phyloP scores from a whole-genome alignment of 1,140 invertebrate genomes.

The Zaprionus kolodkinae region DNA sequence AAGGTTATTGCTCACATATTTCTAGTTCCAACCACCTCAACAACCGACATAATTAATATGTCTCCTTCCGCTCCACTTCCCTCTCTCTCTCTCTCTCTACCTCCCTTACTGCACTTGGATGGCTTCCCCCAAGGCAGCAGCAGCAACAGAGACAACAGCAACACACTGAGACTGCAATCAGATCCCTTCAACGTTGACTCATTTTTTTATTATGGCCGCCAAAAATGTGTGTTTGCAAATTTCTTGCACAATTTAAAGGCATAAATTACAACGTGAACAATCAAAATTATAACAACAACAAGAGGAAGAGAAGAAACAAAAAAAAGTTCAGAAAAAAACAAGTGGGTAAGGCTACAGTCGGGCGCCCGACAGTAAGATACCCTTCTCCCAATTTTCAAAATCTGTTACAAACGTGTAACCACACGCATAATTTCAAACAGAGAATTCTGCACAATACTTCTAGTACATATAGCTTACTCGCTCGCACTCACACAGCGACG shows the following conservation, averaged over 20 bases:
- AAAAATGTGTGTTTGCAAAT: slow-evolving; percentile 61
- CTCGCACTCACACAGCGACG: too few species aligned
- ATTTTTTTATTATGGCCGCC: slow-evolving; percentile 20
- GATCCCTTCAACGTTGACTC: slow-evolving; percentile 18
- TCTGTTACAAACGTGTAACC: too few species aligned
- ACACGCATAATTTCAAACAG: too few species aligned
- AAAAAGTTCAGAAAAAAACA: background rate
- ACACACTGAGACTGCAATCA: background rate
- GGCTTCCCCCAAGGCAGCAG: slow-evolving; percentile 38
- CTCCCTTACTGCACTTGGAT: slow-evolving; percentile 34
- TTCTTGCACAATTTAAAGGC: slow-evolving; percentile 75
- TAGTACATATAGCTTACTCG: too few species aligned
- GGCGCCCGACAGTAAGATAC: too few species aligned
- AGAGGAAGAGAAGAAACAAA: slow-evolving; percentile 7
- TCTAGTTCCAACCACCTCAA: background rate
- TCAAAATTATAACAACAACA: slow-evolving; percentile 44
- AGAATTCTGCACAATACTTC: too few species aligned
- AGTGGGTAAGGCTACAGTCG: too few species aligned
- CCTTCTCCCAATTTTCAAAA: too few species aligned
- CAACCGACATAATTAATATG: background rate
- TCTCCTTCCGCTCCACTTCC: background rate
- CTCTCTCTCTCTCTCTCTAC: background rate
- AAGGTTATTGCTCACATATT: background rate
- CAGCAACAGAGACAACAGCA: background rate
- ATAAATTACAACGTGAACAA: slow-evolving; percentile 69